Base-by-base conservation (phyloP, 2,113 vertebrate genomes). In the Willisornis vidua region DNA sequence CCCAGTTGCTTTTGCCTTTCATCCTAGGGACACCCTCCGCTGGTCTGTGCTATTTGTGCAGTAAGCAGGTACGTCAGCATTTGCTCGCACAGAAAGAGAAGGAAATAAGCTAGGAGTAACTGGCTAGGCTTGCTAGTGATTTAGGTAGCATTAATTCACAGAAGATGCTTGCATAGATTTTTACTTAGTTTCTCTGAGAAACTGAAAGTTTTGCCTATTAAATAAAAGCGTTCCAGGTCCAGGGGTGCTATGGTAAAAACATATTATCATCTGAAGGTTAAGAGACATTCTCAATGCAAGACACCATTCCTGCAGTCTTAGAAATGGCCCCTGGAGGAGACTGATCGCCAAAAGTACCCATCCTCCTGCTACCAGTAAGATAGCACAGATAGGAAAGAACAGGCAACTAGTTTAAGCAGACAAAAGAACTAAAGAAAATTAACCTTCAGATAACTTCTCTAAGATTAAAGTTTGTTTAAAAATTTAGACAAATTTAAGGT, bases 231-330 rank as follows among this genome's bases (percentile, higher is more conserved):
- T 63, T 72, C 16, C 71, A 63, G 41, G 74, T 90, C 79, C 84
- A 87, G 65, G 14, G 19, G 49, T 87, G 82, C 68, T 90, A 43
- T 7, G 3, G 43, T 24, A 96, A 95, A 91, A 16, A 28, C 22
- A 88, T 62, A 70, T 70, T 54, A 39, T 63, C 25, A 52, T 52
- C 51, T 28, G 51, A 52, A 26, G 25, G 25, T 52, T 31, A 45
- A 52, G 87, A 93, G 65, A 28, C 51, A 28, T 86, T 81, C 48
- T 95, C 29, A 71, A 52, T 83, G 94, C 84, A 78, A 93, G 89
- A 90, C 43, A 76, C 29, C 37, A n/a, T 24, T 33, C 31, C 28
- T 57, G 19, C 35, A 73, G 54, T 31, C 48, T 45, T 51, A 84
- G 41, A 81, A 68, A 75, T 17, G 8, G 20, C 5, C 10, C 35